phyloP scores from a whole-genome alignment of 2,888 invertebrate species.

The Leptinotarsa haldemani region DNA sequence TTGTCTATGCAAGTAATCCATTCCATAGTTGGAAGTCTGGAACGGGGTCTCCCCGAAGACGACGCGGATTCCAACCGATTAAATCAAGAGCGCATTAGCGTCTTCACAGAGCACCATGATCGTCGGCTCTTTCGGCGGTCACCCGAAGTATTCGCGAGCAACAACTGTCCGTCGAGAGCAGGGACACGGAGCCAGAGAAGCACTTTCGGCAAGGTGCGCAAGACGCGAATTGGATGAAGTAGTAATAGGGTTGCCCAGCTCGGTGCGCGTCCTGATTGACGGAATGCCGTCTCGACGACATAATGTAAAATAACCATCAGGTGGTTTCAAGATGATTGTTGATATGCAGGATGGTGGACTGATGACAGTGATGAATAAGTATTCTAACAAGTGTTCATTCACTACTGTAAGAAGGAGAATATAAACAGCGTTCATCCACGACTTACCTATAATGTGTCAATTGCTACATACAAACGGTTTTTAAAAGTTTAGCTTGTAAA shows the following conservation, averaged over 20 bases:
- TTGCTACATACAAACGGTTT: too few species aligned
- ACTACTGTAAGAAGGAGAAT: too few species aligned
- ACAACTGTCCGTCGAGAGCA: slow-evolving; percentile 45
- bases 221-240: slow-evolving; percentile 18
- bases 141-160: slow-evolving; percentile 39
- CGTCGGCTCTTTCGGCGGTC: not conserved
- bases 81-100: slow-evolving; percentile 30
- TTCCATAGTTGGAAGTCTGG: slow-evolving; percentile 47
- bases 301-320: slow-evolving; percentile 13
- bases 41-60: not conserved
- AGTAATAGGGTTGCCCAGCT: not conserved
- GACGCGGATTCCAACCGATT: not conserved
- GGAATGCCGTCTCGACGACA: slow-evolving; percentile 13
- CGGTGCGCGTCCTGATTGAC: not conserved
- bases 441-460: too few species aligned
- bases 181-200: slow-evolving; percentile 21
- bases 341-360: not conserved
- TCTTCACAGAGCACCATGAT: slow-evolving; percentile 15
- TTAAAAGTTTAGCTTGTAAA: too few species aligned
- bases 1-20: slow-evolving; percentile 55
- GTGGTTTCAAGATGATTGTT: not conserved
- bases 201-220: slow-evolving; percentile 26
- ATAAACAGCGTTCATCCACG: too few species aligned
- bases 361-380: not conserved
- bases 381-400: too few species aligned